Evolutionary conservation across 2,113 vertebrate genomes (phyloP).

Genomic region (Synodontis membranacea): DNA sequence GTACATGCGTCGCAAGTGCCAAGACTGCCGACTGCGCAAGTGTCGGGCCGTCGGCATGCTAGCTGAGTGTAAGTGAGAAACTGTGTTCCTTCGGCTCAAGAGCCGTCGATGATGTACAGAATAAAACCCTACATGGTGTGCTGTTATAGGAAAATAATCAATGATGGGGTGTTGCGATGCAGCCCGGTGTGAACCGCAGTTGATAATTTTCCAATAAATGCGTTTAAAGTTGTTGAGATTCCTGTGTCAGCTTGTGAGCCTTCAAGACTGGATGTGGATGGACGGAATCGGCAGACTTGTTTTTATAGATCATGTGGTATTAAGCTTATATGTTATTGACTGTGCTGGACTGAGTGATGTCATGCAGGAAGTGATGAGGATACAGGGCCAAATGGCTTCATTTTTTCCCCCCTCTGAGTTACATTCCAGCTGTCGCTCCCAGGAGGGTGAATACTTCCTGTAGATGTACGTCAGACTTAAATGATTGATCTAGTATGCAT

Average conservation of each 20-base stretch:
- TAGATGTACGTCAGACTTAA: neutral
- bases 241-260: neutral
- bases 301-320: neutral
- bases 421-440: neutral
- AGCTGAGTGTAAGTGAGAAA: conserved; percentile 82
- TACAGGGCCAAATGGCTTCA: neutral
- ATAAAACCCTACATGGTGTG: neutral
- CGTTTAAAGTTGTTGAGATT: neutral
- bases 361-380: conserved; percentile 2
- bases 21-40: conserved; percentile 91
- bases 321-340: neutral
- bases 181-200: neutral
- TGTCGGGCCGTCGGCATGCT: conserved; percentile 92
- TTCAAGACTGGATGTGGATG: neutral
- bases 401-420: neutral
- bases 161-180: neutral
- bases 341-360: neutral
- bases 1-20: conserved; percentile 96
- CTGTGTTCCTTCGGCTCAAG: neutral
- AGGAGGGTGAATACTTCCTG: neutral
- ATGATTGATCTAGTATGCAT: neutral
- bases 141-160: neutral
- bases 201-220: neutral
- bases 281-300: neutral
- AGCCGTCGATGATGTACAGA: neutral